These are phyloP conservation scores for Gadus chalcogrammus DNA, from an alignment of 2,113 vertebrate species.

Conservation along the genomic window DNA sequence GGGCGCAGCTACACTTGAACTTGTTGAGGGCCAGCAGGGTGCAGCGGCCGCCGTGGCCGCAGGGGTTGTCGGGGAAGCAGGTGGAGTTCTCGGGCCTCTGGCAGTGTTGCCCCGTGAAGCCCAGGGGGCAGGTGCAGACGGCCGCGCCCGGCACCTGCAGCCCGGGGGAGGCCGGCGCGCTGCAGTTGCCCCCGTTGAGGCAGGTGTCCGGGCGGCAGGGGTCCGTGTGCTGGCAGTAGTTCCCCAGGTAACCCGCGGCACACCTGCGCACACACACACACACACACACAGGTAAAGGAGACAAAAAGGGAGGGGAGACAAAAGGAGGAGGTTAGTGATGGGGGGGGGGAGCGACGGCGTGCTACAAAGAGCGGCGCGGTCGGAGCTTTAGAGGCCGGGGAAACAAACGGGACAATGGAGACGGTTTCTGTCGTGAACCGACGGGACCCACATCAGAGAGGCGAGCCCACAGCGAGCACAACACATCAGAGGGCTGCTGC, in stretches of 20 bases:
- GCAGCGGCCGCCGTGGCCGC: constrained; percentile 80
- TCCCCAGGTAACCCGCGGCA: constrained; percentile 82
- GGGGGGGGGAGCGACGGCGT: too few relatives aligned
- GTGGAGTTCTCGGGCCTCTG: constrained; percentile 80
- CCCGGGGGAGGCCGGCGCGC: constrained; percentile 62
- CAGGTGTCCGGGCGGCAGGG: constrained; percentile 83
- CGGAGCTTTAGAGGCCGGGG: too few relatives aligned
- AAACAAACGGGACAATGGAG: too few relatives aligned
- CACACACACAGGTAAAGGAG: constrained; percentile 17
- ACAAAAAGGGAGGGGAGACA: too few relatives aligned
- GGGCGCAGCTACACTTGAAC: constrained; percentile 79
- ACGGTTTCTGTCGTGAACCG: too few relatives aligned
- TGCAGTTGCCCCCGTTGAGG: constrained; percentile 84
- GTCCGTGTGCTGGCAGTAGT: constrained; percentile 88
- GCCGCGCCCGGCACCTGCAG: constrained; percentile 76
- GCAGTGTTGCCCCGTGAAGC: constrained; percentile 79
- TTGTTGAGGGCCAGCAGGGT: constrained; percentile 73
- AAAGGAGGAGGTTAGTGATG: too few relatives aligned
- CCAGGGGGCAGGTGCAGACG: constrained; percentile 79
- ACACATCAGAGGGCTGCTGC: too few relatives aligned
- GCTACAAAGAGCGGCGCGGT: too few relatives aligned
- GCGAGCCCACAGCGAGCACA: too few relatives aligned
- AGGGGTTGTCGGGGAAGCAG: constrained; percentile 83
- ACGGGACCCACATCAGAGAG: too few relatives aligned
- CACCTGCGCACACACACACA: constrained; percentile 77